These are phyloP conservation scores for Labia minor DNA, from an alignment of 2,888 invertebrate genomes.

Conservation along the genomic window DNA sequence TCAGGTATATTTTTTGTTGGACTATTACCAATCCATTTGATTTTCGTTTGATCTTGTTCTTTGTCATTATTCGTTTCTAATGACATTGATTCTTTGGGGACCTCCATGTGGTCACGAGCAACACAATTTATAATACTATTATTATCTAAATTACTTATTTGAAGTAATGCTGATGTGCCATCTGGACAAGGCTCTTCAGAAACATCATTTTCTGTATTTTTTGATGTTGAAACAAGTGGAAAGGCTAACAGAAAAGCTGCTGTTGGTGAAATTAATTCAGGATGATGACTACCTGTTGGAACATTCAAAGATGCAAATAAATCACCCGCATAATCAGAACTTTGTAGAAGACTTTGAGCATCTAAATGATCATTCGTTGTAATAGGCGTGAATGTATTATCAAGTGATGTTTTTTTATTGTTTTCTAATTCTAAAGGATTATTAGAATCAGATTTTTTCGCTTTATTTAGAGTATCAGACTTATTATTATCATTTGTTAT, in stretches of 20 bases:
- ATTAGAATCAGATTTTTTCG: not conserved
- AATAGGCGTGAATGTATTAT: not conserved
- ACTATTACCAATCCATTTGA: not conserved
- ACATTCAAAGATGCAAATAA: conserved; percentile 50
- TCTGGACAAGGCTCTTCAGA: conserved; percentile 34
- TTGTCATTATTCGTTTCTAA: not conserved
- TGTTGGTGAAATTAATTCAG: conserved; percentile 58
- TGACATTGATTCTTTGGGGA: not conserved
- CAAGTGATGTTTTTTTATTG: not conserved
- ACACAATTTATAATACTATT: conserved; percentile 13
- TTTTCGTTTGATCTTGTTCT: not conserved
- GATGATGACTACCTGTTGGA: conserved; percentile 37
- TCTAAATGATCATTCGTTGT: not conserved
- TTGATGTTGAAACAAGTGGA: conserved; percentile 54
- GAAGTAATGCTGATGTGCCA: conserved; percentile 37
- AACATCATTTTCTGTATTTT: conserved; percentile 31
- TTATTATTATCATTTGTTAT: not conserved
- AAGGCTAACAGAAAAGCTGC: conserved; percentile 67
- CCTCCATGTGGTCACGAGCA: not conserved
- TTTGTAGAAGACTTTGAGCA: not conserved
- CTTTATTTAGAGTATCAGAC: not conserved
- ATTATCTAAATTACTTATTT: conserved; percentile 35
- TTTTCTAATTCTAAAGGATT: not conserved
- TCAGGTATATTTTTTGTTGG: not conserved
- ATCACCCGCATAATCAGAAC: conserved; percentile 44